Evolutionary conservation across 2,888 invertebrate species (phyloP), one percentile per base, ranked within the genome.

Genomic region (Trissonchulus latispiculum): DNA sequence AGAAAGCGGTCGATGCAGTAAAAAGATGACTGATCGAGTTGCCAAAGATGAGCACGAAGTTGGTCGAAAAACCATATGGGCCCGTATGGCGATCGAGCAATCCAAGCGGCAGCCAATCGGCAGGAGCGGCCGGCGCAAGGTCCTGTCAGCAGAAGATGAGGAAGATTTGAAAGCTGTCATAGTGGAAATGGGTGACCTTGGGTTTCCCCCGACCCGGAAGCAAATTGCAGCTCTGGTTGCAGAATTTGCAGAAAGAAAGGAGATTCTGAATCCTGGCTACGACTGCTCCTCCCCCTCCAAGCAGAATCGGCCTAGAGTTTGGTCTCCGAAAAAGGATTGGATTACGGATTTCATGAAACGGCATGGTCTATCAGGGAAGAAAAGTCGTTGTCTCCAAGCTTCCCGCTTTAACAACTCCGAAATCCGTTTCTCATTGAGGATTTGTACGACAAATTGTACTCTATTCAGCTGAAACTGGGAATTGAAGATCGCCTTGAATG

Each of bases 141-240:
- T n/a, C n/a, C n/a, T n/a, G n/a, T n/a, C n/a, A n/a, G n/a, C n/a
- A n/a, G n/a, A n/a, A n/a, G n/a, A n/a, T n/a, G n/a, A n/a, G n/a
- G n/a, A n/a, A n/a, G n/a, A n/a, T n/a, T n/a, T n/a, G n/a, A n/a
- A n/a, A n/a, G n/a, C n/a, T n/a, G n/a, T n/a, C n/a, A 64, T 64
- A 18, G 64, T 64, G 64, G 64, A 64, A 31, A 28, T 64, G 33
- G 64, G 64, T 15, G 28, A 64, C 8, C 29, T 64, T 28, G 64
- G 64, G 64, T 64, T 64, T 64, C 15, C 64, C 8, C 64, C 64
- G 28, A 64, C 8, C 28, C 64, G 64, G 18, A 64, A 64, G 64
- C 64, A 64, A 64, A 64, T 64, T 29, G 28, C 28, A 29, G 31
- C 8, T 15, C 8, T 64, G 8, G 64, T 31, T 3, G 64, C 64